These are phyloP conservation scores for Monarcha castaneiventris DNA, from an alignment of 2,113 vertebrate species.

Conservation along the genomic window DNA sequence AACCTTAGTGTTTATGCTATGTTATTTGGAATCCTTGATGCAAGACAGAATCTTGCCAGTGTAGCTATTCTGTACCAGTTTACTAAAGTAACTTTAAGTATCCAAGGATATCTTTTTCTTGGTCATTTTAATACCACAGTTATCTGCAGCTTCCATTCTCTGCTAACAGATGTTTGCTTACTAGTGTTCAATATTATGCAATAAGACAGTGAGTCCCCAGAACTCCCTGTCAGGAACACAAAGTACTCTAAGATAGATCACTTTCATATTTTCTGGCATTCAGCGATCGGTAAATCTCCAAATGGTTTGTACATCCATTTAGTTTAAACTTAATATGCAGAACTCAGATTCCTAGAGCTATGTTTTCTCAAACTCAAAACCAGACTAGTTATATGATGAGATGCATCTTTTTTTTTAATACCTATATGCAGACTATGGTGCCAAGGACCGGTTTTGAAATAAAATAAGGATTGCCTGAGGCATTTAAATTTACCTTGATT, in stretches of 20 bases:
- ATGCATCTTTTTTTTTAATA: background rate
- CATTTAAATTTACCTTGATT: background rate
- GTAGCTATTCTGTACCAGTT: background rate
- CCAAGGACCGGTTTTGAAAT: background rate
- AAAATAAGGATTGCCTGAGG: background rate
- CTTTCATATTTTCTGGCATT: constrained; percentile 48
- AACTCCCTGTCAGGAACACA: constrained; percentile 46
- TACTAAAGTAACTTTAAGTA: background rate
- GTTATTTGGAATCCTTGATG: background rate
- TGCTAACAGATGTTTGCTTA: constrained; percentile 46
- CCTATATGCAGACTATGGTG: background rate
- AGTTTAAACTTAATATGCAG: background rate
- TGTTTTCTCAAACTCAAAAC: constrained; percentile 1
- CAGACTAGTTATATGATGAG: background rate
- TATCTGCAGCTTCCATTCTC: background rate
- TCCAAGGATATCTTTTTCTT: background rate
- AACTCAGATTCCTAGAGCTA: constrained; percentile 21
- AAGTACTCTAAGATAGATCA: constrained; percentile 28
- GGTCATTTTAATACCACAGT: background rate
- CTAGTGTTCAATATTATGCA: constrained; percentile 12
- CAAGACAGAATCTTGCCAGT: background rate
- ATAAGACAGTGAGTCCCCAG: constrained; percentile 30
- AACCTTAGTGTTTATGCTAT: background rate
- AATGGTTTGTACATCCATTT: background rate
- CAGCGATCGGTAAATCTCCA: background rate